Evolutionary conservation across 2,797 vertebrate genomes (phyloP), one percentile per base, ranked within the genome.

Genomic region (Rhinogobio ventralis): DNA sequence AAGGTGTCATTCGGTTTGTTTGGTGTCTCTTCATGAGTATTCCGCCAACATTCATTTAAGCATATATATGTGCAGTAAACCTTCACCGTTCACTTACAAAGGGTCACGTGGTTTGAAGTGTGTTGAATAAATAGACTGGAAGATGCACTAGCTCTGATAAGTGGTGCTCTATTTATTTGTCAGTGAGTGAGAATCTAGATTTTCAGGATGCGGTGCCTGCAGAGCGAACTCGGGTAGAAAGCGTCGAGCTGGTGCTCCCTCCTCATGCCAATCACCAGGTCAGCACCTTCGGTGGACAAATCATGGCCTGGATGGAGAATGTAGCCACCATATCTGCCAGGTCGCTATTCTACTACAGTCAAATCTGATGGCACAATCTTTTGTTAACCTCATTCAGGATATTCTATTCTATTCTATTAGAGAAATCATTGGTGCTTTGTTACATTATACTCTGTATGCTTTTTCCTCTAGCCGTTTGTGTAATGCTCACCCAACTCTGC

Each of bases 221-320:
- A 0, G 96, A 96, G 87, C 93, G 94, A 87, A 99, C 98, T 0
- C 92, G 95, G 0, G 98, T 99, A 87, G 97, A 99, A 92, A 99
- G 98, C 0, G 97, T 99, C 90, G 98, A 99, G 93, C 94, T 99
- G 90, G 97, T 99, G 86, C 93, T 99, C 55, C 98, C 98, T 0
- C 97, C 98, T 0, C 98, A 99, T 0, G 96, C 98, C 90, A 99
- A 99, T 91, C 98, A 99, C 89, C 98, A 98, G 92, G 96, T 98
- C 89, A 97, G 97, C 92, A 98, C 98, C 13, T 99, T 99, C 0
- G 98, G 98, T 3, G 98, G 98, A 33, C 98, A 99, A 94, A 99
- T 99, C 91, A 99, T 99, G 98, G 98, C 98, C 87, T 99, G 98
- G 98, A 99, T 99, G 98, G 98, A 99, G 92, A 99, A 98, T 0